Base-by-base conservation (phyloP, 1,140 invertebrate species). In the Atopsyche davidsoni region DNA sequence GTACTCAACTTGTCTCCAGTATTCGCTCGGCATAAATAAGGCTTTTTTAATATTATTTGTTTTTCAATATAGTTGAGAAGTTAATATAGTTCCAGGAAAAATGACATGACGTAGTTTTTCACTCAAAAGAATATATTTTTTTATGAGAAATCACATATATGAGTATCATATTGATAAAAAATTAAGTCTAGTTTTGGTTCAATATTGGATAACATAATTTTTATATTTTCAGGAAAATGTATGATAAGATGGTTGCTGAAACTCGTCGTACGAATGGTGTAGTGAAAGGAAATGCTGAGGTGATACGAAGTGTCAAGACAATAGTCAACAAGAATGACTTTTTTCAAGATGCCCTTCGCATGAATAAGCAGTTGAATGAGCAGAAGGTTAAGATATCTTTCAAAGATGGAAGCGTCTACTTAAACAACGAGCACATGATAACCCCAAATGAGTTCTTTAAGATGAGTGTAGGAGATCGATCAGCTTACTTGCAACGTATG, bases 281-380 rank as follows among this genome's bases (percentile, higher is more conserved):
- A n/a, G 22, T 11, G n/a, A 23, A 22, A 32, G 59, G 56, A 6
- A 60, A 53, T 40, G 28, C 48, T 0, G 51, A 58, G 46, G 40
- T 58, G 9, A 57, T 60, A 17, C 35, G 41, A 25, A 40, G 50
- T 11, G 28, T 58, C 32, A 52, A 13, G 10, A 42, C 36, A 24
- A 60, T 60, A 6, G 34, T 31, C 2, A 51, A 60, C 28, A 51
- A 46, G 24, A 51, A 60, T 44, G 42, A 55, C 36, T 60, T 60
- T 42, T 60, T 60, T 46, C 46, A 51, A 40, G 47, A 40, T 2
- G 24, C 50, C 2, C 17, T 60, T 10, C 41, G 53, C 9, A 36
- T 56, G 24, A 55, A 60, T 34, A 60, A 60, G 41, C 24, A 58
- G 22, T 40, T 60, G 4, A 59, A 59, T 41, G 13, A 55, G 28